Conservation (phyloP, 1,140 invertebrate species). For the Megalonaias nervosa region DNA sequence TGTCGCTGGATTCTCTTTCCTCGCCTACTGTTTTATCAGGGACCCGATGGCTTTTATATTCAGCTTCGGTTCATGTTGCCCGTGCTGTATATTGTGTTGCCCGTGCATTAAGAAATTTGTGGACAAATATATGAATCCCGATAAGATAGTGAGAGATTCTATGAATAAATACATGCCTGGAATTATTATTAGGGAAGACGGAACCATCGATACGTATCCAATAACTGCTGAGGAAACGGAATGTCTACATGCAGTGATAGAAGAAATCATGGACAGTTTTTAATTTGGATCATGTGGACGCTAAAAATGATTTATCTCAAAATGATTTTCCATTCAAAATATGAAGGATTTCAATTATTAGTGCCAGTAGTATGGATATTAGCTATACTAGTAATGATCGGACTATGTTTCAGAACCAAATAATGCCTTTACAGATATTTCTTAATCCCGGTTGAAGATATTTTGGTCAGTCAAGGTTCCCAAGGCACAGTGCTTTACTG, state of each 20-base stretch:
- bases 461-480: too few species aligned
- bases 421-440: too few species aligned
- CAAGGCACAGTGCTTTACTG: too few species aligned
- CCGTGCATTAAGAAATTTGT: conserved; percentile 30
- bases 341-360: too few species aligned
- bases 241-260: conserved; percentile 16
- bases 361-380: too few species aligned
- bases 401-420: too few species aligned
- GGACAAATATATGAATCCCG: conserved; percentile 24
- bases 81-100: conserved; percentile 35
- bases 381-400: too few species aligned
- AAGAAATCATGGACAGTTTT: conserved; percentile 9
- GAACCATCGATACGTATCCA: conserved; percentile 22
- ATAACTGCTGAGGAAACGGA: conserved; percentile 25
- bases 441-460: too few species aligned
- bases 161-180: conserved; percentile 38
- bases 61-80: conserved; percentile 32
- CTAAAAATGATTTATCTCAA: too few species aligned
- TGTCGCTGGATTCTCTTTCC: conserved; percentile 14
- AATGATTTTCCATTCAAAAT: too few species aligned
- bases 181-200: conserved; percentile 27
- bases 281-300: too few species aligned
- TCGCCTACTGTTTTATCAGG: conserved; percentile 24
- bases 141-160: conserved; percentile 19
- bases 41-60: conserved; percentile 29